Percentiles rank a stretch among this genome's conserved stretches.
Evolutionary conservation across 2,113 vertebrate species (phyloP).

Genomic region (Leptobrachium leishanense): DNA sequence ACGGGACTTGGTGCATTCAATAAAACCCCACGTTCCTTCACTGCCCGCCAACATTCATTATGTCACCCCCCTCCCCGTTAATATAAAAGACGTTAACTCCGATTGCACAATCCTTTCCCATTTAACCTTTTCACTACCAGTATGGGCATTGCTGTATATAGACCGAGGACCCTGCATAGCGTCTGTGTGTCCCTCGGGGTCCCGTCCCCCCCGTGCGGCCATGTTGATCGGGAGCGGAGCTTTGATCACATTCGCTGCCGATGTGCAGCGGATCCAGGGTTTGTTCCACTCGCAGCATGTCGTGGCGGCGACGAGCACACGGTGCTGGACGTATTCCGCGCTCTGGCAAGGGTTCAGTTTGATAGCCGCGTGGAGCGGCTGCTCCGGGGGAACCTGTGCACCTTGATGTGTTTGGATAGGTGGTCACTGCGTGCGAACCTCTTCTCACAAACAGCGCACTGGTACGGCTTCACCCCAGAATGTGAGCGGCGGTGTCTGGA

Average conservation of each 20-base stretch:
- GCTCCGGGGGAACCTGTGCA: slow-evolving; percentile 96
- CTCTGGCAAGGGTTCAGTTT: slow-evolving; percentile 71
- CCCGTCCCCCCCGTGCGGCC: not conserved
- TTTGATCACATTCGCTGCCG: not conserved
- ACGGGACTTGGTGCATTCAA: no score
- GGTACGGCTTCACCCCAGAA: slow-evolving; percentile 96
- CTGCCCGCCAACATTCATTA: no score
- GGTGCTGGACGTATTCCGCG: slow-evolving; percentile 50
- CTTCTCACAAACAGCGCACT: slow-evolving; percentile 95
- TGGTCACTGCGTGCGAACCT: slow-evolving; percentile 98
- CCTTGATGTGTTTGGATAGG: slow-evolving; percentile 98
- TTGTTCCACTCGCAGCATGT: slow-evolving; percentile 74
- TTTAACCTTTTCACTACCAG: not conserved
- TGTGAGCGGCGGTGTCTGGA: slow-evolving; percentile 95
- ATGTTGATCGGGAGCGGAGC: slow-evolving; percentile 12
- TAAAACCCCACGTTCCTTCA: no score
- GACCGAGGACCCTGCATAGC: not conserved
- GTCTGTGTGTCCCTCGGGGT: not conserved
- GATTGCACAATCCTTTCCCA: no score
- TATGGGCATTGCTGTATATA: not conserved
- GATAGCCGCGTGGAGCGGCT: slow-evolving; percentile 81
- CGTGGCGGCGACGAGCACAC: slow-evolving; percentile 71
- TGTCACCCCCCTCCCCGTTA: no score
- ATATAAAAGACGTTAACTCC: no score
- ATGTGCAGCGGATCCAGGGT: not conserved